Evolutionary conservation across 1,140 invertebrate species (phyloP).

Genomic region (Homalodisca vitripennis): DNA sequence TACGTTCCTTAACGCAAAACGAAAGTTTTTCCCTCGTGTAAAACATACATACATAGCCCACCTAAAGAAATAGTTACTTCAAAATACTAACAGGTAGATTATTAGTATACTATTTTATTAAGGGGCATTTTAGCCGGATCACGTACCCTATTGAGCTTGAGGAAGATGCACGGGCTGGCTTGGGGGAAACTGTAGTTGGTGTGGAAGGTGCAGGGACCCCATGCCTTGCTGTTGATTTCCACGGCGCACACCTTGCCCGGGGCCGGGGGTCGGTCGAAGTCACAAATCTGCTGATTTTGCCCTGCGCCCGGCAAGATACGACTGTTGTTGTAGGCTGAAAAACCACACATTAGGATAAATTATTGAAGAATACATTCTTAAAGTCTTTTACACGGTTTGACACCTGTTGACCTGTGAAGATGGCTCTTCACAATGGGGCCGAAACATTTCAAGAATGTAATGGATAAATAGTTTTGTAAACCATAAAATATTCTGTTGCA

Average conservation of each 20-base stretch:
- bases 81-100: not conserved
- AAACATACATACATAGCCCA: no score
- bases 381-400: no score
- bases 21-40: no score
- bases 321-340: constrained; percentile 58
- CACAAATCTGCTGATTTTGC: constrained; percentile 67
- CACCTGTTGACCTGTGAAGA: no score
- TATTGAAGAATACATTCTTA: no score
- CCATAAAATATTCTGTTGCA: no score
- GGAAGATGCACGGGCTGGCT: constrained; percentile 76
- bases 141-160: constrained; percentile 83
- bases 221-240: constrained; percentile 53
- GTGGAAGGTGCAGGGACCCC: constrained; percentile 62
- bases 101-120: not conserved
- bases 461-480: no score
- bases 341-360: not conserved
- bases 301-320: constrained; percentile 50
- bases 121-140: no score
- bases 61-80: no score
- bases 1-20: no score
- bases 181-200: constrained; percentile 68
- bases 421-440: no score
- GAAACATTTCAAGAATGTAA: no score
- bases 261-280: constrained; percentile 56
- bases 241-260: constrained; percentile 69